These are phyloP conservation scores for Drosophila oshimai DNA, from an alignment of 1,140 invertebrate species.

Conservation along the genomic window DNA sequence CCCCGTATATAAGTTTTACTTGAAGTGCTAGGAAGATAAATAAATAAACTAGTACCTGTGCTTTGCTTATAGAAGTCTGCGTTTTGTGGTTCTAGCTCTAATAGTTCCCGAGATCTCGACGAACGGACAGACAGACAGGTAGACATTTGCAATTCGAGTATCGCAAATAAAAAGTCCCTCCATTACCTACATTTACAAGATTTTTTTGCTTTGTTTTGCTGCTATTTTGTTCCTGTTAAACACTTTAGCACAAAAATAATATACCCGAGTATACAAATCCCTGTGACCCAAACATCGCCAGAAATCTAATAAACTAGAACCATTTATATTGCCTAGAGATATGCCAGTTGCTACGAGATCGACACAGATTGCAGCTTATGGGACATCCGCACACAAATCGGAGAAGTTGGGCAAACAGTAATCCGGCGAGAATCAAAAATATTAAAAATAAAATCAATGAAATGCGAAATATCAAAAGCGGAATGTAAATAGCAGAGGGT, in stretches of 20 bases:
- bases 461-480: conserved; percentile 65
- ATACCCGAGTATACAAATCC: not conserved
- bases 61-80: too few species aligned
- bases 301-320: conserved; percentile 57
- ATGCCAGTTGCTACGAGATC: not conserved
- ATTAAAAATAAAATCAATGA: conserved; percentile 59
- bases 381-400: not conserved
- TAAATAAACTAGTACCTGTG: too few species aligned
- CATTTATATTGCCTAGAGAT: conserved; percentile 30
- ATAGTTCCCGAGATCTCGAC: too few species aligned
- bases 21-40: too few species aligned
- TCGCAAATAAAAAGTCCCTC: too few species aligned
- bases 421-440: conserved; percentile 26
- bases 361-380: conserved; percentile 1
- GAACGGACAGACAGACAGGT: too few species aligned
- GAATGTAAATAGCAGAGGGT: conserved; percentile 53
- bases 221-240: too few species aligned
- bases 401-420: conserved; percentile 13
- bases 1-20: too few species aligned
- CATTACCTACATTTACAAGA: too few species aligned
- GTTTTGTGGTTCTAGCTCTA: too few species aligned
- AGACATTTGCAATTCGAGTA: too few species aligned
- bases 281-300: conserved; percentile 1
- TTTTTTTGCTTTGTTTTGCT: too few species aligned
- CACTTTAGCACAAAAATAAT: not conserved